Base-by-base conservation (phyloP, 2,113 vertebrate species). In the Nothocercus nigrocapillus region DNA sequence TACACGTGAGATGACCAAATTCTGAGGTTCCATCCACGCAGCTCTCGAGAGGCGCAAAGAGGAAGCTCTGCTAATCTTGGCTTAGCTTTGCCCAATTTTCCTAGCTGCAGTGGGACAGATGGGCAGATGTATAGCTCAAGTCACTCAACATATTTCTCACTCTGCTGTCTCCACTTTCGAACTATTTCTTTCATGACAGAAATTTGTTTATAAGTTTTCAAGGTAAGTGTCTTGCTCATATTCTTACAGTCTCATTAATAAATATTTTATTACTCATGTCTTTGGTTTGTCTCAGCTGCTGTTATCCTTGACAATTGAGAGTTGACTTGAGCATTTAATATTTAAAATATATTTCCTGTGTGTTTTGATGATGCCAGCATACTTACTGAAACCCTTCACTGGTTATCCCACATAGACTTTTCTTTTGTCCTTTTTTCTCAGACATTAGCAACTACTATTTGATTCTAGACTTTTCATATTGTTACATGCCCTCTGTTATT, bases 21-120 rank as follows among this genome's bases (percentile, higher is more conserved):
- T 1, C 1, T 0, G 66, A 45, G 36, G 44, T 16, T 89, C 15
- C 66, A 58, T 13, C 36, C 76, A 27, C 9, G 7, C 11, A 45
- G 44, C 2, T 11, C 34, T 47, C 42, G 40, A 4, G 13, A 18
- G 0, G 20, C 34, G 66, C 70, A 92, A 66, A 54, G 79, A 4
- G 9, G 32, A 69, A 74, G 54, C 47, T 75, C 79, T 70, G 4
- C 0, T 49, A 24, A 8, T 7, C 75, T 11, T 1, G 2, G 24
- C 40, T 70, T 47, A 14, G 44, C 25, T 53, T 17, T 28, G 7
- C 21, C 54, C 0, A 2, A 16, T 5, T 73, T 1, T 0, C 10
- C 49, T 59, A 42, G 24, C 40, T 58, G 59, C 54, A 56, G 54
- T 18, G 28, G 16, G 54, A 20, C 78, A 7, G 32, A 6, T 25